Percentiles rank a stretch among this genome's conserved stretches.
Conservation (phyloP, 2,113 vertebrate species). For the Salvator merianae region DNA sequence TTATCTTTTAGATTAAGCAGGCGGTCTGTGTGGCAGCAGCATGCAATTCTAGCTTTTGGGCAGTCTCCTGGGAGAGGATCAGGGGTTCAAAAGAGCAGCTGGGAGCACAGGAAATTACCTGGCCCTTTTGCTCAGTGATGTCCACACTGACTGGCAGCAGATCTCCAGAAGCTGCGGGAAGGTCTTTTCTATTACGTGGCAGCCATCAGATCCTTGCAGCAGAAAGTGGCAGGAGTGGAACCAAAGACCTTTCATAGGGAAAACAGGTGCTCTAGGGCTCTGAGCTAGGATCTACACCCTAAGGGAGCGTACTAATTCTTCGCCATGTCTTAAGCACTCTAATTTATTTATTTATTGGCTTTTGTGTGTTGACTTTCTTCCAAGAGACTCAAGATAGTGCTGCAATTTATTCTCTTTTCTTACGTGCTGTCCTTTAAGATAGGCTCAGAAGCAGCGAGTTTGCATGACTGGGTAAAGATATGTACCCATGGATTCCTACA, state of each 20-base stretch:
- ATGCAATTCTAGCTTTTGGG: background rate
- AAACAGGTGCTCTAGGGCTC: too few relatives aligned
- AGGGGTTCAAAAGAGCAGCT: background rate
- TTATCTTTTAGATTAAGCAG: background rate
- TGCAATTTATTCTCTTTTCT: too few relatives aligned
- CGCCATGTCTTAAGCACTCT: too few relatives aligned
- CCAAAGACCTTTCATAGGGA: too few relatives aligned
- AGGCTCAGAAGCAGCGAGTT: too few relatives aligned
- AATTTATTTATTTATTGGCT: too few relatives aligned
- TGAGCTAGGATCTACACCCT: too few relatives aligned
- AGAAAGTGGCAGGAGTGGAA: background rate
- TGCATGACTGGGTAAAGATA: too few relatives aligned
- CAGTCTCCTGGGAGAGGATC: background rate
- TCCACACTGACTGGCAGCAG: background rate
- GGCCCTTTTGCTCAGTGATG: background rate
- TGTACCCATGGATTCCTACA: too few relatives aligned
- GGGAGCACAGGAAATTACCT: background rate
- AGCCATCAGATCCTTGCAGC: background rate
- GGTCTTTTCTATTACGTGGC: background rate
- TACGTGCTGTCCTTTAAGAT: too few relatives aligned
- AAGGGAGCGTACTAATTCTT: too few relatives aligned
- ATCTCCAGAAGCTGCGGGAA: background rate
- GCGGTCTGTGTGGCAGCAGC: background rate
- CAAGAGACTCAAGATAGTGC: background rate
- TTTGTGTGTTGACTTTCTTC: too few relatives aligned